Evolutionary conservation across 2,888 invertebrate species (phyloP).

Genomic region (Callinectes sapidus): DNA sequence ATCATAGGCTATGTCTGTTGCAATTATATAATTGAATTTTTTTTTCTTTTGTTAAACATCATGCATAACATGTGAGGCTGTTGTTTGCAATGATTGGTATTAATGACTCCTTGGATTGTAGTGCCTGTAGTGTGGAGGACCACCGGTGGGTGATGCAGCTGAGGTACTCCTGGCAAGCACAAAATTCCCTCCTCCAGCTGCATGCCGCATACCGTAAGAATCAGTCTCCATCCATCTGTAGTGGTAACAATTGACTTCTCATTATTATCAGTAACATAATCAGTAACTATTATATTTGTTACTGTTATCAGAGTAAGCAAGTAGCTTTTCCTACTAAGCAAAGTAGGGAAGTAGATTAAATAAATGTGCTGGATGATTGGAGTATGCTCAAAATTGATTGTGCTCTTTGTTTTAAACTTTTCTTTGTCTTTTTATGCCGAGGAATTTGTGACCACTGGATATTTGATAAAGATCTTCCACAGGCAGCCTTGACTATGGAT

Average conservation of each 20-base stretch:
- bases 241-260: not conserved
- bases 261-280: not conserved
- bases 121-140: conserved; percentile 42
- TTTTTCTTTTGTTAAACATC: too few species aligned
- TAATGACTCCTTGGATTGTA: not conserved
- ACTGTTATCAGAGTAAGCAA: not conserved
- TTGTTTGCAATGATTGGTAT: not conserved
- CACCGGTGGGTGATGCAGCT: conserved; percentile 52
- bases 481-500: conserved; percentile 59
- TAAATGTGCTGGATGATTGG: not conserved
- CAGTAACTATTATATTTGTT: not conserved
- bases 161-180: conserved; percentile 53
- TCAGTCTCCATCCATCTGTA: not conserved
- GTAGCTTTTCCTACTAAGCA: not conserved
- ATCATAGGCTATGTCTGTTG: too few species aligned
- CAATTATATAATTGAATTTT: not conserved
- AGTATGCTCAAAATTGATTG: not conserved
- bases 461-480: not conserved
- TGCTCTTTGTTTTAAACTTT: not conserved
- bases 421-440: too few species aligned
- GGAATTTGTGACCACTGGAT: not conserved
- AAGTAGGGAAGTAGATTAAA: not conserved
- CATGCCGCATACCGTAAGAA: conserved; percentile 51
- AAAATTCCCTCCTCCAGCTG: conserved; percentile 5
- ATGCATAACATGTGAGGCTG: not conserved